Evolutionary conservation across 2,113 vertebrate genomes (phyloP).

Genomic region (Bubalus kerabau): DNA sequence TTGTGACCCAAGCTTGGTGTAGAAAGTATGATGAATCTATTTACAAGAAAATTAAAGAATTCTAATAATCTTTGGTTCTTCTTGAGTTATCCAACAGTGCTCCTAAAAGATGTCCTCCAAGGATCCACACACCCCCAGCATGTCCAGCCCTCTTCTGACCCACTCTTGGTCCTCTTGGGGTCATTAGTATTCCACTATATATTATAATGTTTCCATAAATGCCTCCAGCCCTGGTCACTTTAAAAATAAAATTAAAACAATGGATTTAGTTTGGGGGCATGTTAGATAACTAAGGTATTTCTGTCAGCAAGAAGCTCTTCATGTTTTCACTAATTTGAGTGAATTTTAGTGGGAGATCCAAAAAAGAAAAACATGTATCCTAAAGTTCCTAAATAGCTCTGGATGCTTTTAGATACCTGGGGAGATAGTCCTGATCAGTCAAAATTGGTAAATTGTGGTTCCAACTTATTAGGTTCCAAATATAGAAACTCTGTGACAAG

Average conservation of each 20-base stretch:
- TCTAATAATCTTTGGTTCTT: background rate
- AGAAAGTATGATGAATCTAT: background rate
- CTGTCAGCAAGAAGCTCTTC: background rate
- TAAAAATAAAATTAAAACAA: background rate
- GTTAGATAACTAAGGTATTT: background rate
- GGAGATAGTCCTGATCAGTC: background rate
- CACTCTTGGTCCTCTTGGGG: no score
- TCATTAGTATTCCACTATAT: background rate
- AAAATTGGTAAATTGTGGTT: background rate
- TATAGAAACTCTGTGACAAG: background rate
- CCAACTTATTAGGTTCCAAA: background rate
- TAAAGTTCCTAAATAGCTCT: background rate
- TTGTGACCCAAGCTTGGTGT: background rate
- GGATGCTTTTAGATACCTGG: background rate
- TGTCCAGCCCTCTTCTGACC: background rate
- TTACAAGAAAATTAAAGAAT: background rate
- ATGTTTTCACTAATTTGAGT: background rate
- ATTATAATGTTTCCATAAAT: background rate
- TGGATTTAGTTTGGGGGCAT: background rate
- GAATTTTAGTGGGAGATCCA: background rate
- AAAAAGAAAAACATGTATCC: background rate
- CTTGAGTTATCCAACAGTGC: background rate
- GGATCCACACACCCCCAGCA: fast-evolving
- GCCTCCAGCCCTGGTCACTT: background rate
- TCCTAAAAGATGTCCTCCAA: background rate